Evolutionary conservation across 2,797 vertebrate species (phyloP), one percentile per base, ranked within the genome.

Genomic region (Sciurus carolinensis): DNA sequence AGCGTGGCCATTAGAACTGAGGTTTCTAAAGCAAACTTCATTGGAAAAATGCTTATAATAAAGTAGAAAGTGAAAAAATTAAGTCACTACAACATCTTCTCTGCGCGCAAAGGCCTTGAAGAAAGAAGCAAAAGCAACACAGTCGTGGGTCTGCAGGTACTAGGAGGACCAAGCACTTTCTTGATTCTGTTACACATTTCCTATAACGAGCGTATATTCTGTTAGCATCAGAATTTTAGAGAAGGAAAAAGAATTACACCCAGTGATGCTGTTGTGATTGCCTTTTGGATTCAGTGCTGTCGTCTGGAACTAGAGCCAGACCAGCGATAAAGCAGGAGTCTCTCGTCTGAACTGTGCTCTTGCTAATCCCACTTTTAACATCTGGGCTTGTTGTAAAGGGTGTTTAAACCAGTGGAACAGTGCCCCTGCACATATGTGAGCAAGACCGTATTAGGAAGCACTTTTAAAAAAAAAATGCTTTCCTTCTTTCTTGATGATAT

Each of bases 401-500:
- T 66, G 5, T 93, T 93, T 80, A 84, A 69, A 93, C 18, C 83
- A 33, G n/a, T 18, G 64, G 44, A 47, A 30, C 11, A 17, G 54
- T 39, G 73, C 47, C 50, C 66, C 59, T 95, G 75, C 36, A 87
- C 52, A 81, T 20, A 24, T 39, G 62, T 72, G 44, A 87, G 57
- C 18, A 90, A 50, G 85, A 39, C 9, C 0, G 72, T 52, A 39
- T 77, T 52, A 44, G 83, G 83, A 72, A 84, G 20, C 18, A 30
- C 12, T 66, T 88, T 95, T 42, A 90, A 26, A 64, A 7, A 64
- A 7, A 72, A 52, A 84, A 1, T 9, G 13, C 93, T 66, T 44
- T 97, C 90, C 59, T 97, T 72, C 84, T 84, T 76, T 52, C 52
- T 97, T 96, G 73, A 57, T 62, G 75, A 6, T 96, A 4, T 97